These are phyloP conservation scores for Nephrotoma guestfalica DNA, from an alignment of 2,888 invertebrate species.

Conservation along the genomic window DNA sequence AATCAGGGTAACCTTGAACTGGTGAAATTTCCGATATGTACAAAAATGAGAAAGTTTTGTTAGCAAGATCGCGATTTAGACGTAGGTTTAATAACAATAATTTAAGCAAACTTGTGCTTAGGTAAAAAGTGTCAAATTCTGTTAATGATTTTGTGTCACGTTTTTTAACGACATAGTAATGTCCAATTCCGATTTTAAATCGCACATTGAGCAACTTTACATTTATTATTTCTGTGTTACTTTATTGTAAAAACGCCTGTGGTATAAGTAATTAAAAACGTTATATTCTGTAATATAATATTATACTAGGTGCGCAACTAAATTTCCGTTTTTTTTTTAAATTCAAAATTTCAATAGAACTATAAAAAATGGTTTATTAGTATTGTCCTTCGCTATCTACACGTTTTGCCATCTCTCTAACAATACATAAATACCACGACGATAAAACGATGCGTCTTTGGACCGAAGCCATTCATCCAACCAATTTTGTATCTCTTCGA, in stretches of 20 bases:
- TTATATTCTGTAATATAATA: too few relatives aligned
- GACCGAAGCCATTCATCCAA: too few relatives aligned
- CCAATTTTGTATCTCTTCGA: too few relatives aligned
- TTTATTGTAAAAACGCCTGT: not conserved
- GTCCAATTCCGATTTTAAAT: not conserved
- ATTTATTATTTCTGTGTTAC: not conserved
- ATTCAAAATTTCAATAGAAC: too few relatives aligned
- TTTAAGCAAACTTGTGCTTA: not conserved
- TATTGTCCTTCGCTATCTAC: too few relatives aligned
- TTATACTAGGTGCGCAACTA: too few relatives aligned
- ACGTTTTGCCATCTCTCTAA: too few relatives aligned
- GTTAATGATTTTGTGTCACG: not conserved
- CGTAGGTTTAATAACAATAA: not conserved
- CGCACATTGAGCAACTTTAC: not conserved
- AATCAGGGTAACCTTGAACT: not conserved
- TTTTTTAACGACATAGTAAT: not conserved
- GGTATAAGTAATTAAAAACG: too few relatives aligned
- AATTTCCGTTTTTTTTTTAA: too few relatives aligned
- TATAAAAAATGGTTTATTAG: too few relatives aligned
- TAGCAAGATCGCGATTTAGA: not conserved
- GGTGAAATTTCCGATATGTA: not conserved
- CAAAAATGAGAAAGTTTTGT: not conserved
- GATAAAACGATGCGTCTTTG: too few relatives aligned
- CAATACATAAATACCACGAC: too few relatives aligned
- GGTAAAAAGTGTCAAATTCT: not conserved